Percentiles rank a stretch among this genome's conserved stretches.
These are phyloP conservation scores for Tachina grossa DNA, from an alignment of 2,888 invertebrate species.

Conservation along the genomic window DNA sequence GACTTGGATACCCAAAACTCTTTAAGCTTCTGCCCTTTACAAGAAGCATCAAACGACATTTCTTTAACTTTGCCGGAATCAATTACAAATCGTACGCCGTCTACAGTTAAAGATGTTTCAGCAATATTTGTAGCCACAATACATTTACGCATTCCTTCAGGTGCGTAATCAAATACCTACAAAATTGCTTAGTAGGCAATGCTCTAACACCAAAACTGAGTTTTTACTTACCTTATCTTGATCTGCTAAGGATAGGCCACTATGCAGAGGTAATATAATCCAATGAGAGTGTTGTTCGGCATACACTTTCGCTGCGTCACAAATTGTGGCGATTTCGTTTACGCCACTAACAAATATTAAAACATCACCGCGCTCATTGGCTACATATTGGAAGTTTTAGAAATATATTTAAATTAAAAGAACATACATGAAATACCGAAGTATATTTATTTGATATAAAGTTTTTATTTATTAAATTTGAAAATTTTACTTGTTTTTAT, in stretches of 20 bases:
- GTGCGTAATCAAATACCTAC: constrained; percentile 95
- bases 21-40: constrained; percentile 94
- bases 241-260: constrained; percentile 94
- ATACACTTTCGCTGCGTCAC: constrained; percentile 93
- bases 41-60: constrained; percentile 96
- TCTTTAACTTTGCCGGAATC: constrained; percentile 99
- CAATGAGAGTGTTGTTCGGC: constrained; percentile 89
- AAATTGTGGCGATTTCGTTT: constrained; percentile 94
- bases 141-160: constrained; percentile 97
- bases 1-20: constrained; percentile 99
- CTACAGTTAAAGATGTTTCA: constrained; percentile 99
- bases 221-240: constrained; percentile 91
- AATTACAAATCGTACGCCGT: constrained; percentile 97
- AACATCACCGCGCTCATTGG: constrained; percentile 94
- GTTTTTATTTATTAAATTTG: no score
- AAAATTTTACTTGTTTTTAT: no score
- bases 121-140: constrained; percentile 99
- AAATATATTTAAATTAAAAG: constrained; percentile 21
- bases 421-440: not conserved
- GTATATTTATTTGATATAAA: no score
- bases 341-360: constrained; percentile 97
- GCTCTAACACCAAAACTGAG: not conserved
- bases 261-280: constrained; percentile 97
- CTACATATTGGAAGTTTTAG: constrained; percentile 79
- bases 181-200: not conserved